Evolutionary conservation across 2,888 invertebrate species (phyloP).

Genomic region (Heliconius hortense): DNA sequence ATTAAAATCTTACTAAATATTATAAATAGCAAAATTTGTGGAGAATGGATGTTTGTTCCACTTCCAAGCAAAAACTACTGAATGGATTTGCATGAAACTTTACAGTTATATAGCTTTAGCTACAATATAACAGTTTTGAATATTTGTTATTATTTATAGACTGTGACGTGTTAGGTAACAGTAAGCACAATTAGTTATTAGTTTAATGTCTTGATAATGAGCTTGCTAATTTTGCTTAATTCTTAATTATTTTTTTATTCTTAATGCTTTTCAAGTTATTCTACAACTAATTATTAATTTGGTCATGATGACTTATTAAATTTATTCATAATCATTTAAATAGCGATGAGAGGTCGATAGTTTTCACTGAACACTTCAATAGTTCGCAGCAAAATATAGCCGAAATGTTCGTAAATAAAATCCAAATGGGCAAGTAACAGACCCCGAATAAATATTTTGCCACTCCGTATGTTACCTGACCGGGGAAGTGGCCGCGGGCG

Average conservation of each 20-base stretch:
- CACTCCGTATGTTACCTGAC: conserved; percentile 79
- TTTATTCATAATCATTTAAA: not conserved
- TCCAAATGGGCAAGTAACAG: conserved; percentile 73
- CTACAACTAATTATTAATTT: not conserved
- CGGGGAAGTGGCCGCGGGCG: conserved; percentile 75
- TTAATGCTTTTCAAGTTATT: not conserved
- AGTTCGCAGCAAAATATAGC: conserved; percentile 8
- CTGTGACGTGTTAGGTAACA: not conserved
- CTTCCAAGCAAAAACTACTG: too few species aligned
- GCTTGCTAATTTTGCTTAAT: not conserved
- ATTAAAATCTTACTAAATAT: not conserved
- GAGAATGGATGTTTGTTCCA: too few species aligned
- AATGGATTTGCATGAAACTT: too few species aligned
- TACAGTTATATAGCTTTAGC: too few species aligned
- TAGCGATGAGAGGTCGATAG: not conserved
- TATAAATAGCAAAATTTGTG: too few species aligned
- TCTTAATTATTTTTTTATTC: not conserved
- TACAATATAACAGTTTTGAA: not conserved
- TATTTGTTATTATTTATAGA: not conserved
- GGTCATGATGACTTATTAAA: not conserved
- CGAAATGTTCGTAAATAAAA: conserved; percentile 52
- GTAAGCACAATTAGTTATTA: not conserved
- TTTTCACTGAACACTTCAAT: not conserved
- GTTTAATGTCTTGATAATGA: not conserved
- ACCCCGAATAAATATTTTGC: conserved; percentile 78